Evolutionary conservation across 2,888 invertebrate genomes (phyloP).

Genomic region (Lissonota sp.): DNA sequence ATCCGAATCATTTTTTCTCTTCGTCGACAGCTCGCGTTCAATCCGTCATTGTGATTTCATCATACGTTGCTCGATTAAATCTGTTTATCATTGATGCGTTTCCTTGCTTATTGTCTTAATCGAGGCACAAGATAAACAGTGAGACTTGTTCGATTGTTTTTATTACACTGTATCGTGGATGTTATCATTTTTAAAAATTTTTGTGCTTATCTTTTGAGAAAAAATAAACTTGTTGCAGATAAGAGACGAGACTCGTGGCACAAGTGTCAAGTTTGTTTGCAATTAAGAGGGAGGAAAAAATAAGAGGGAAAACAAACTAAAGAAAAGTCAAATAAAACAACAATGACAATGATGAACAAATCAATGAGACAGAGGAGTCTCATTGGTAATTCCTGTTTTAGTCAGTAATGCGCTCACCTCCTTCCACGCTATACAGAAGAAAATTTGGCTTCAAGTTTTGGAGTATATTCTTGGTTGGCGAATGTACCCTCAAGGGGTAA

Average conservation of each 20-base stretch:
- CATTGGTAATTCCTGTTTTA: conserved; percentile 27
- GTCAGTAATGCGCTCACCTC: conserved; percentile 71
- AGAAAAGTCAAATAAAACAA: not conserved
- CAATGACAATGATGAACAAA: not conserved
- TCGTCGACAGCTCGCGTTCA: conserved; percentile 9
- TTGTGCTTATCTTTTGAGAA: conserved; percentile 1
- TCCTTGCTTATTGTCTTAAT: conserved; percentile 8
- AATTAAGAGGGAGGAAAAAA: conserved; percentile 11
- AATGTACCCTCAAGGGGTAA: conserved; percentile 54
- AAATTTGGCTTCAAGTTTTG: conserved; percentile 79
- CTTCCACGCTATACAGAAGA: conserved; percentile 71
- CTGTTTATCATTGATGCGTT: conserved; percentile 24
- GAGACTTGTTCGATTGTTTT: conserved; percentile 1
- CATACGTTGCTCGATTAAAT: conserved; percentile 24
- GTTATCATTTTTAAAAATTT: conserved; percentile 19
- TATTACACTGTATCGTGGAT: not conserved
- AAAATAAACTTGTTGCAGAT: conserved; percentile 34
- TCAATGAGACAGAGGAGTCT: not conserved
- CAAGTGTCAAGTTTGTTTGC: conserved; percentile 18
- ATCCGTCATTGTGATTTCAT: conserved; percentile 2
- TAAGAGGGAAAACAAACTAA: not conserved
- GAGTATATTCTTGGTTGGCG: conserved; percentile 68
- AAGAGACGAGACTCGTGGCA: not conserved
- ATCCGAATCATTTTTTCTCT: not conserved
- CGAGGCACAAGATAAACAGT: conserved; percentile 10